phyloP scores from a whole-genome alignment of 23 tunicate genomes.

The Halocynthia aurantium region DNA sequence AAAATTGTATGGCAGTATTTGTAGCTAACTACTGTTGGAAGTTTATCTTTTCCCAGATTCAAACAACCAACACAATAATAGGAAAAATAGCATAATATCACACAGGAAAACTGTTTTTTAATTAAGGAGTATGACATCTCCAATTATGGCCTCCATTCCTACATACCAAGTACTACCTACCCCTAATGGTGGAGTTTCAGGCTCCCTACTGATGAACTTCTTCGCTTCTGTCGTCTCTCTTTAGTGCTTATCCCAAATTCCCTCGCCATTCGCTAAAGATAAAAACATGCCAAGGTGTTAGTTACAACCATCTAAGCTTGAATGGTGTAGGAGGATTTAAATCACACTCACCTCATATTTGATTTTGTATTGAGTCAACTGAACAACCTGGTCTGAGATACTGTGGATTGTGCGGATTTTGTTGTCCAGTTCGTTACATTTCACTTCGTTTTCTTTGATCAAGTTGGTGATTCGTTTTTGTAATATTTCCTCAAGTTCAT shows the following conservation, averaged over 20 bases:
- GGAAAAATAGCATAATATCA: too few relatives aligned
- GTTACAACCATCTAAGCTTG: too few relatives aligned
- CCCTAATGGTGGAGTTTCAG: neutral
- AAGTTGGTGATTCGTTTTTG: neutral
- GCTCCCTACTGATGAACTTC: constrained; percentile 6
- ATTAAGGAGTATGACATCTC: too few relatives aligned
- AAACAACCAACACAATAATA: too few relatives aligned
- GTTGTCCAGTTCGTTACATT: neutral
- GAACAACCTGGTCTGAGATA: neutral
- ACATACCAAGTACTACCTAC: too few relatives aligned
- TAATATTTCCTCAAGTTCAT: constrained; percentile 4
- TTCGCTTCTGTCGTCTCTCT: neutral
- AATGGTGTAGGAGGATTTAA: too few relatives aligned
- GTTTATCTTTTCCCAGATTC: too few relatives aligned
- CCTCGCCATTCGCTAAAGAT: neutral
- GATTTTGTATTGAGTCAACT: neutral
- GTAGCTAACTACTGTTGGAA: too few relatives aligned
- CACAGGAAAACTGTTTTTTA: too few relatives aligned
- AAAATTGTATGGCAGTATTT: too few relatives aligned
- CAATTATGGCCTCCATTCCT: too few relatives aligned
- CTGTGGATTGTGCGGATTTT: neutral
- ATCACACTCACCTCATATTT: constrained; percentile 4
- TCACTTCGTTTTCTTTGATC: neutral
- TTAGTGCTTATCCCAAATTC: neutral
- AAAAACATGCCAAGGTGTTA: too few relatives aligned